These are phyloP conservation scores for Chloropsis hardwickii DNA, from an alignment of 2,113 vertebrate species.

Conservation along the genomic window DNA sequence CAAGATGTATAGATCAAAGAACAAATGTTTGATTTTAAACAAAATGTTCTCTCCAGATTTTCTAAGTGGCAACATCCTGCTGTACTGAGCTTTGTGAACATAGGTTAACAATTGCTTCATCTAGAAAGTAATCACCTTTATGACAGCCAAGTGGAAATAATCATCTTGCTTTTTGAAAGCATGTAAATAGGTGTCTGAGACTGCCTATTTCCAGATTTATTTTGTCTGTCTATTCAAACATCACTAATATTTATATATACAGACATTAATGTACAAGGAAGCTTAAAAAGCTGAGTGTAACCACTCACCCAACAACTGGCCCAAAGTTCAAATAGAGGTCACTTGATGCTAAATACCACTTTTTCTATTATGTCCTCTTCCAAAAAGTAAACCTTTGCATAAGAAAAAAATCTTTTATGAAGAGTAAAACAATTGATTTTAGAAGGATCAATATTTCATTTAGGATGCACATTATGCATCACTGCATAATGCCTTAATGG, in stretches of 20 bases:
- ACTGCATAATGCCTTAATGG: constrained; percentile 67
- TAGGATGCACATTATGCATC: constrained; percentile 65
- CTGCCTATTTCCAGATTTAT: background rate
- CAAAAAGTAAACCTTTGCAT: background rate
- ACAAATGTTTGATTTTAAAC: background rate
- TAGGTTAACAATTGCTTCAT: background rate
- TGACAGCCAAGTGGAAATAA: background rate
- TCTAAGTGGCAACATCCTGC: background rate
- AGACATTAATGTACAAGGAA: background rate
- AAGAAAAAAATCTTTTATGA: constrained; percentile 6
- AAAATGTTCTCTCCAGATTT: background rate
- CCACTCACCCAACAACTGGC: background rate
- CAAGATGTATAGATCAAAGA: background rate
- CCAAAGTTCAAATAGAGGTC: background rate
- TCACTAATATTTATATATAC: background rate
- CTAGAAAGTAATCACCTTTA: background rate
- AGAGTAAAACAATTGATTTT: constrained; percentile 30
- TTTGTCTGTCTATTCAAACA: background rate
- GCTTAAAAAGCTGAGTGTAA: background rate
- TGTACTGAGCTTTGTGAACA: background rate
- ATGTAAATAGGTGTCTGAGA: background rate
- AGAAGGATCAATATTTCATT: constrained; percentile 73
- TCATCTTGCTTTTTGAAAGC: background rate
- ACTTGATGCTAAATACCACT: background rate
- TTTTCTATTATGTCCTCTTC: background rate